Percentiles rank a stretch among this genome's conserved stretches.
These are phyloP conservation scores for Clarias fuscus DNA, from an alignment of 2,797 vertebrate species.

Conservation along the genomic window DNA sequence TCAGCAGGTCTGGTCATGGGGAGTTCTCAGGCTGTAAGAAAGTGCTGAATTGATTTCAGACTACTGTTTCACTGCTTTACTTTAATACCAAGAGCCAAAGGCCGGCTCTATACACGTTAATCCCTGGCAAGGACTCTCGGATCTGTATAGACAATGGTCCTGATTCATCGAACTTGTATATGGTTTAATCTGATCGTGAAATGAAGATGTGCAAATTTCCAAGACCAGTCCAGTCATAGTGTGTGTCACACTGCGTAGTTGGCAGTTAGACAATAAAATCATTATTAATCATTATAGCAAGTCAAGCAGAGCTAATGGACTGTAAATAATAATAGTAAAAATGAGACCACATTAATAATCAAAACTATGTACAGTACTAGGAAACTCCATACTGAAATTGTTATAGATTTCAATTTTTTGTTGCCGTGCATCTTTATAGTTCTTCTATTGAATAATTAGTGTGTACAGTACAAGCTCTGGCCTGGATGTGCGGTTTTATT, in stretches of 20 bases:
- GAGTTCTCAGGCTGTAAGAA: constrained; percentile 40
- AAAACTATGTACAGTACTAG: not conserved
- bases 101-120: constrained; percentile 31
- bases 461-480: constrained; percentile 5
- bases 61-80: constrained; percentile 51
- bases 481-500: not conserved
- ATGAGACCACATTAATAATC: not conserved
- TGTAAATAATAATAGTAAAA: not conserved
- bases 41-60: constrained; percentile 68
- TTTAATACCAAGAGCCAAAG: constrained; percentile 28
- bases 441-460: not conserved
- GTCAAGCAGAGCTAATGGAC: not conserved
- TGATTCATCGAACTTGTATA: constrained; percentile 9
- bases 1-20: constrained; percentile 42
- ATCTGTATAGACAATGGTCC: constrained; percentile 27
- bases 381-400: not conserved
- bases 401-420: not conserved
- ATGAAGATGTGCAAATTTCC: not conserved
- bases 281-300: not conserved
- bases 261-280: not conserved
- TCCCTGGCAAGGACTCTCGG: constrained; percentile 26
- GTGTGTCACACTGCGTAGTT: not conserved
- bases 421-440: not conserved
- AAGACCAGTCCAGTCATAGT: not conserved
- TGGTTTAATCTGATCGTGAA: not conserved